A percentile compares a stretch with the other conserved stretches of the same genome.
Conservation (phyloP, 2,888 invertebrate species). For the Prionchulus punctatus region DNA sequence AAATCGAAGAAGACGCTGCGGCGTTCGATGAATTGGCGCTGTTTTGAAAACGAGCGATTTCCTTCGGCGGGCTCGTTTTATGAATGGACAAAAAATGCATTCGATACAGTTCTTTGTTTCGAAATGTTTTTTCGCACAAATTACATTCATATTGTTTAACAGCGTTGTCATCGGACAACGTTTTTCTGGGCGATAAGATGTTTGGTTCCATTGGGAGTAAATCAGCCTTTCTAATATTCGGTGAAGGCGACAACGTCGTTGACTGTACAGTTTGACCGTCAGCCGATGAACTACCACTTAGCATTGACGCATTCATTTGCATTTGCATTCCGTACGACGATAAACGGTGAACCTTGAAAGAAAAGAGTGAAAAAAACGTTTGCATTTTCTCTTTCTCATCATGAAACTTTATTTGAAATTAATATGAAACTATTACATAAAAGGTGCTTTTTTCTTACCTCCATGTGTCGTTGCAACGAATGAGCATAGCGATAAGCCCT, state of each 20-base stretch:
- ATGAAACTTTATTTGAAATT: background rate
- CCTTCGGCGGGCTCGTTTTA: slow-evolving; percentile 14
- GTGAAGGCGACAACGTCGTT: background rate
- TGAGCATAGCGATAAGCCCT: slow-evolving; percentile 32
- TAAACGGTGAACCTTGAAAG: background rate
- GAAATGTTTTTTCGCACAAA: slow-evolving; percentile 29
- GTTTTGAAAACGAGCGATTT: background rate
- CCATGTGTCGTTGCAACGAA: slow-evolving; percentile 27
- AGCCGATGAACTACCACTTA: no score
- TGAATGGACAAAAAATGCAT: slow-evolving; percentile 30
- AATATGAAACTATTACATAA: background rate
- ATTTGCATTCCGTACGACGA: background rate
- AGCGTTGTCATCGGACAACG: no score
- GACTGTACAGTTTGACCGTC: no score
- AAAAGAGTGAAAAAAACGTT: background rate
- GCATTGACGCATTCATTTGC: background rate
- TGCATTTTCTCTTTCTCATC: background rate
- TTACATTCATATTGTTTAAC: slow-evolving; percentile 18
- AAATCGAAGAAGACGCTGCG: no score
- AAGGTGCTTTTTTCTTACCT: slow-evolving; percentile 12
- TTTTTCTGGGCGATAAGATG: background rate
- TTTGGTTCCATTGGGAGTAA: background rate
- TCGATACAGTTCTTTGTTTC: slow-evolving; percentile 28
- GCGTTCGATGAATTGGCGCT: background rate
- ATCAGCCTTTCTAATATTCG: background rate